Conservation (phyloP, 2,797 vertebrate genomes). For the Diceros bicornis region DNA sequence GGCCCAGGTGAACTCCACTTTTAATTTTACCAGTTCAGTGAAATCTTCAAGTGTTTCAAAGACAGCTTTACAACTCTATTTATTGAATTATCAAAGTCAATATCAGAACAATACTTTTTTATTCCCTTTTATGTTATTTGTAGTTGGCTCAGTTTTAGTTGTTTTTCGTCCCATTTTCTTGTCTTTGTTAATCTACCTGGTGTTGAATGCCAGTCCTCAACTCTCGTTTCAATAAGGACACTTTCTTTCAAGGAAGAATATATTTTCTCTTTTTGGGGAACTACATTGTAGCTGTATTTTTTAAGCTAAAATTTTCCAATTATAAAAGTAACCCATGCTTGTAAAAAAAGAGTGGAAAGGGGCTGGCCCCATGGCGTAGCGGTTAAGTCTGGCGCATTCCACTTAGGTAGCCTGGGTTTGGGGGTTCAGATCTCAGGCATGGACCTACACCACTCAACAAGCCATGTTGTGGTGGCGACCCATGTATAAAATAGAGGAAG, state of each 20-base stretch:
- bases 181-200: neutral
- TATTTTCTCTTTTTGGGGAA: neutral
- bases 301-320: conserved; percentile 47
- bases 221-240: neutral
- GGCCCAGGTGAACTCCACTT: neutral
- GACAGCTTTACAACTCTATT: neutral
- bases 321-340: conserved; percentile 13
- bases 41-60: conserved; percentile 12
- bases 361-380: no score
- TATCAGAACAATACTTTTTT: neutral
- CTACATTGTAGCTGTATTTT: neutral
- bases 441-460: no score
- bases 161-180: neutral
- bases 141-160: conserved; percentile 32
- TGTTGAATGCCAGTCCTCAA: neutral
- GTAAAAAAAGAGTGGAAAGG: neutral
- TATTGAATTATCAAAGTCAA: conserved; percentile 5
- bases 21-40: conserved; percentile 16
- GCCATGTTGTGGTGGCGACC: no score
- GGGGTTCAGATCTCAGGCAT: no score
- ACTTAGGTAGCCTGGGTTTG: no score
- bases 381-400: no score
- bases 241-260: conserved; percentile 36
- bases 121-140: neutral
- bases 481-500: no score